phyloP scores from a whole-genome alignment of 2,113 vertebrate species.

The Cichladusa arquata region DNA sequence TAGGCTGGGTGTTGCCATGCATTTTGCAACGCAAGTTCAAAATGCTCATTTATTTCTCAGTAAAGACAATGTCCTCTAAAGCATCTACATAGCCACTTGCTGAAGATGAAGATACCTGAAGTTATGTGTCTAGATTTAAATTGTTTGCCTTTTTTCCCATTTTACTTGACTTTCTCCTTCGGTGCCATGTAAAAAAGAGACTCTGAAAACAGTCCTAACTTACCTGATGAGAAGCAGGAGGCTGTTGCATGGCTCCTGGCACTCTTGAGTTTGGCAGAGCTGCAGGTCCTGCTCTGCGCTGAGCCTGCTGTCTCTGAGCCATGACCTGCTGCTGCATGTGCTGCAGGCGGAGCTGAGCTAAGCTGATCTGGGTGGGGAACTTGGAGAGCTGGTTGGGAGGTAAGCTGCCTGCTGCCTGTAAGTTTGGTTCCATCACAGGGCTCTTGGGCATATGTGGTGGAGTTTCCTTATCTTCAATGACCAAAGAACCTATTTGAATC shows the following conservation, averaged over 20 bases:
- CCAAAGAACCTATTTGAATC: constrained; percentile 76
- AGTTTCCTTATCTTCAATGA: constrained; percentile 80
- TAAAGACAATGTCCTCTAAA: neutral
- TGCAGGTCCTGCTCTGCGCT: constrained; percentile 69
- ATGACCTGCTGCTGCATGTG: constrained; percentile 85
- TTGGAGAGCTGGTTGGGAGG: constrained; percentile 80
- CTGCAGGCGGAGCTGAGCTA: constrained; percentile 83
- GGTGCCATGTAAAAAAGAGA: neutral
- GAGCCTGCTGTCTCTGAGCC: constrained; percentile 81
- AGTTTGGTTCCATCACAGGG: constrained; percentile 69
- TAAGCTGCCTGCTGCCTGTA: constrained; percentile 72
- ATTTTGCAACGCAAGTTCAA: neutral
- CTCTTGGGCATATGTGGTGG: constrained; percentile 74
- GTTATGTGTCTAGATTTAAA: accelerated
- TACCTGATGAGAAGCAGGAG: constrained; percentile 75
- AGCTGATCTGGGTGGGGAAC: constrained; percentile 82
- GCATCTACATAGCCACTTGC: neutral
- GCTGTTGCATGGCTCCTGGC: constrained; percentile 73
- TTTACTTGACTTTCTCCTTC: neutral
- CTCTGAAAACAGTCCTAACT: neutral
- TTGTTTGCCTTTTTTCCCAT: neutral
- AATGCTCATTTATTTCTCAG: neutral
- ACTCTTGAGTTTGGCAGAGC: constrained; percentile 73
- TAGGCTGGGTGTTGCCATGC: neutral
- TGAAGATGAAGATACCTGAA: neutral